Evolutionary conservation across 2,797 vertebrate genomes (phyloP), one percentile per base, ranked within the genome.

Genomic region (Onychomys leucogaster): DNA sequence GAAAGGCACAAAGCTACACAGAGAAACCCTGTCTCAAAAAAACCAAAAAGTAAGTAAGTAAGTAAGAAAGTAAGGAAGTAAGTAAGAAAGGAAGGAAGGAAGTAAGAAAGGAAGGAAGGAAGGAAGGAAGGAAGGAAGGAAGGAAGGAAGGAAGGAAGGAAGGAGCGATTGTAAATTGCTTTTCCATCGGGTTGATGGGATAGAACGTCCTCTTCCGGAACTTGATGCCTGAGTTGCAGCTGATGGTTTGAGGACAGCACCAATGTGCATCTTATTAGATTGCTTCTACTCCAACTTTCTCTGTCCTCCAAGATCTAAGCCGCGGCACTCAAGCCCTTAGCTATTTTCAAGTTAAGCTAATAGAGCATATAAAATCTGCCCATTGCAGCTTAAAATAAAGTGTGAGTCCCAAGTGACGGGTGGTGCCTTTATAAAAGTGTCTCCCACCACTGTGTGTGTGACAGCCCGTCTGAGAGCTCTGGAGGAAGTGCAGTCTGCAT

Each of bases 341-440:
- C 13, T 93, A 57, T 29, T 71, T 96, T 69, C 49, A 77, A 29
- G 59, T 59, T 92, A 95, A 71, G 43, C 77, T 92, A 71, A 76
- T 21, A 57, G 8, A 57, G 82, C 46, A 69, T 46, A 52, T 29
- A 27, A 69, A 96, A 43, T 82, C 25, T 91, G 73, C 49, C 55
- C 43, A 57, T 59, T 84, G 49, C 93, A 85, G 77, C 77, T 63
- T 77, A 59, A 67, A 90, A 52, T 55, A 57, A 81, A 89, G 49
- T 43, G 8, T 75, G 49, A 34, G 85, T 94, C 27, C 87, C 77
- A 69, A 43, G 29, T 61, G 61, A 89, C 57, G 55, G 17, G 27
- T 27, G 27, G 12, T 65, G 1, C 41, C 77, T 55, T 92, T 67
- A 61, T 71, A 76, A 81, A 43, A 55, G 76, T 21, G 89, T 90